Evolutionary conservation across 1,140 invertebrate species (phyloP).

Genomic region (Sminthurides bifidus): DNA sequence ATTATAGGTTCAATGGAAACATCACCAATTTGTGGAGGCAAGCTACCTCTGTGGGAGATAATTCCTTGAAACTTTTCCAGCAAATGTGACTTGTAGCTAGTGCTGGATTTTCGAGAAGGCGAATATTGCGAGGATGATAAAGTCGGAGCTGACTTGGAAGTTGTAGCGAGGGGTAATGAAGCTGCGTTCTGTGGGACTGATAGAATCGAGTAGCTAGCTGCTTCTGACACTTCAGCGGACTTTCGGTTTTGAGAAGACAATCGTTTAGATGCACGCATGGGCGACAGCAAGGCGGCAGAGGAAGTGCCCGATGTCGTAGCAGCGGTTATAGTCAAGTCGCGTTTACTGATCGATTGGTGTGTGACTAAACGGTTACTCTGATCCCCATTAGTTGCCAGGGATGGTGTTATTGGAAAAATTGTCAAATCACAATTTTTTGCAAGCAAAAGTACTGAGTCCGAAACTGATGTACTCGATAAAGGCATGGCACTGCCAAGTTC

Average conservation of each 20-base stretch:
- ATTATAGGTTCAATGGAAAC: constrained; percentile 8
- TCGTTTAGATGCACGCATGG: constrained; percentile 8
- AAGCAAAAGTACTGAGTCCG: constrained; percentile 17
- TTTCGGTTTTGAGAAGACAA: constrained; percentile 12
- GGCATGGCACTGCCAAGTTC: neutral
- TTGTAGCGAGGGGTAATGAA: too few relatives aligned
- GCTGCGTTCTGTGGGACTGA: too few relatives aligned
- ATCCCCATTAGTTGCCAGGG: neutral
- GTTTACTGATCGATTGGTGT: neutral
- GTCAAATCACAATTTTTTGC: constrained; percentile 20
- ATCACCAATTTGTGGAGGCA: constrained; percentile 6
- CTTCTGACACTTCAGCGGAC: constrained; percentile 6
- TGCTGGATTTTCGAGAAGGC: too few relatives aligned
- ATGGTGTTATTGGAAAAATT: constrained; percentile 16
- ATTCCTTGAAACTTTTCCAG: constrained; percentile 7
- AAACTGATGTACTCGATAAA: neutral
- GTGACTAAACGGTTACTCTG: neutral
- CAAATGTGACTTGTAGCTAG: constrained; percentile 5
- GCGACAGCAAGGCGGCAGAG: neutral
- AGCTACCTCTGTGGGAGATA: neutral
- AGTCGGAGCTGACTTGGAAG: constrained; percentile 9
- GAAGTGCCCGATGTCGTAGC: neutral
- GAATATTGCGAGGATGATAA: too few relatives aligned
- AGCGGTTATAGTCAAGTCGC: constrained; percentile 13
- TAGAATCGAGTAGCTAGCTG: too few relatives aligned